Evolutionary conservation across 1,140 invertebrate species (phyloP).

Genomic region (Mactra quadrangularis): DNA sequence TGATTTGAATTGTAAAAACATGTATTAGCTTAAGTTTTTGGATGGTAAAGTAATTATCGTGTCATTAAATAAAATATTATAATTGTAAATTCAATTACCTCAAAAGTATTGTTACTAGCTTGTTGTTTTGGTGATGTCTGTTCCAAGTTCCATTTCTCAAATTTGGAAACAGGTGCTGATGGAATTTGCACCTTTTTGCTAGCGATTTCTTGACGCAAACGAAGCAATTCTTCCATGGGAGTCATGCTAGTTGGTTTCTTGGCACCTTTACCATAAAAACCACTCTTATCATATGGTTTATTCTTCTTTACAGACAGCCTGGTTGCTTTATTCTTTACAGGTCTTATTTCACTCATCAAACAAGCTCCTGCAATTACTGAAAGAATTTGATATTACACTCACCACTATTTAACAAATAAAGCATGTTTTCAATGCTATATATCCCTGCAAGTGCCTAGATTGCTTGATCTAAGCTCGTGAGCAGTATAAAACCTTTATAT

Average conservation of each 20-base stretch:
- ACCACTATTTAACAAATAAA: no score
- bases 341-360: slow-evolving; percentile 25
- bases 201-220: not conserved
- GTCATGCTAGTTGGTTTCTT: not conserved
- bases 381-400: no score
- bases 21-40: no score
- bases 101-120: not conserved
- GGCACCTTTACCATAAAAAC: not conserved
- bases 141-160: not conserved
- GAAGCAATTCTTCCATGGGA: not conserved
- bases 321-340: slow-evolving; percentile 17
- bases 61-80: no score
- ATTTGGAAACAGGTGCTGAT: not conserved
- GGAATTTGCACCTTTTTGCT: slow-evolving; percentile 23
- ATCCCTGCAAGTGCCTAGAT: no score
- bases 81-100: no score
- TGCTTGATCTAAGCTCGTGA: no score
- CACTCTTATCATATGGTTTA: slow-evolving; percentile 10
- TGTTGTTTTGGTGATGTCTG: not conserved
- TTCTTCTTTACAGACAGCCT: not conserved
- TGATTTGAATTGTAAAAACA: no score
- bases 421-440: no score
- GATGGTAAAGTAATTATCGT: no score
- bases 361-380: slow-evolving; percentile 14
- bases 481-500: no score